A percentile compares a stretch with the other conserved stretches of the same genome.
Conservation (phyloP, 1,140 invertebrate species). For the Ylistrum balloti region DNA sequence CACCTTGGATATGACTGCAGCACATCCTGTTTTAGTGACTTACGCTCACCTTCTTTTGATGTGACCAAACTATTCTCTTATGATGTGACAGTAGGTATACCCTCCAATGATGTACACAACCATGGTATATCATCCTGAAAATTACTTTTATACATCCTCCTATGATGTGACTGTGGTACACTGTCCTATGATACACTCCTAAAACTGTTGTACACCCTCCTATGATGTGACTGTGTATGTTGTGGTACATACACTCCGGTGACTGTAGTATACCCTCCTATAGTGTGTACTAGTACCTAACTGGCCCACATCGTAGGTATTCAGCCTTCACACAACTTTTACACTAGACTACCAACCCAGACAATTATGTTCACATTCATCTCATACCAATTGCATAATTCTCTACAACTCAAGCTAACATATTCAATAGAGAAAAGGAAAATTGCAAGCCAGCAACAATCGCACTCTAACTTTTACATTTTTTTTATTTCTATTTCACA, state of each 20-base stretch:
- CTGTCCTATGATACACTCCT: no score
- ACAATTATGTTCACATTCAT: slow-evolving; percentile 26
- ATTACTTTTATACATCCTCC: no score
- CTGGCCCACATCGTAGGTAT: slow-evolving; percentile 12
- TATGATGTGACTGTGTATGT: no score
- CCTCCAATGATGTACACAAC: no score
- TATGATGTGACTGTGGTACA: no score
- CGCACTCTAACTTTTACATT: background rate
- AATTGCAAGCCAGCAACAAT: background rate
- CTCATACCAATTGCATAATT: slow-evolving; percentile 38
- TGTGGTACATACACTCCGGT: no score
- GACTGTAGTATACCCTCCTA: background rate
- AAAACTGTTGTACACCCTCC: background rate
- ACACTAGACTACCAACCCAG: background rate
- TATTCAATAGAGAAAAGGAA: background rate
- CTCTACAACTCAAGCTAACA: background rate
- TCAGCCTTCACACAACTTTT: background rate
- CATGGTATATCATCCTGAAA: no score
- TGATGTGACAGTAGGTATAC: no score
- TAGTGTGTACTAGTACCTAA: slow-evolving; percentile 18
- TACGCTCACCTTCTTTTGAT: no score
- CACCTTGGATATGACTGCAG: no score
- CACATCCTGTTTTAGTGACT: no score
- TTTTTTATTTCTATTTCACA: background rate
- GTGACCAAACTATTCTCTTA: no score